Evolutionary conservation across 2,113 vertebrate genomes (phyloP), one percentile per base, ranked within the genome.

Genomic region (Meles meles): DNA sequence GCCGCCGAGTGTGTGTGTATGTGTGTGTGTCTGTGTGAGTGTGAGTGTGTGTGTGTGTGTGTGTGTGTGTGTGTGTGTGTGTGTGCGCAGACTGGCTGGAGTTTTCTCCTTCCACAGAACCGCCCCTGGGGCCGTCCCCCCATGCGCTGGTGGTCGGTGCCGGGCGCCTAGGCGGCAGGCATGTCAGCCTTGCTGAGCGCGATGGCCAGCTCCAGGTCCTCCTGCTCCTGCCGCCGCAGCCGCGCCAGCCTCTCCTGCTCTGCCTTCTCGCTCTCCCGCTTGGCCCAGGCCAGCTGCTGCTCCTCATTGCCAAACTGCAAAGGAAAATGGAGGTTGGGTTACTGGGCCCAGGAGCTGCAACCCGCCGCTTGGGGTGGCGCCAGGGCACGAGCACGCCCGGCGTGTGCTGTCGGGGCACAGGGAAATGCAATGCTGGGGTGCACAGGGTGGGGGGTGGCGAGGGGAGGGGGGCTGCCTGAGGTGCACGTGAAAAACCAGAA

Each of bases 131-230:
- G 59, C 83, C 55, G 88, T 87, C 84, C 84, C 18, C 95, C 95
- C 0, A 21, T 0, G 27, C 14, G 27, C 55, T 9, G 34, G 7
- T 2, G 52, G 20, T 7, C 0, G 3, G n/a, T 0, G 13, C 20
- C 14, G 39, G 21, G 1, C 0, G 0, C 59, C 99, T 99, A 99
- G 61, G 99, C 99, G 34, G 99, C 99, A 7, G 99, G 99, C 99
- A 99, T 99, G 98, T 99, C 99, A 0, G 99, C 99, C 98, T 99
- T 99, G 99, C 99, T 99, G 97, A 99, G 99, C 0, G 99, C 99
- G 65, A 99, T 99, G 98, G 99, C 99, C 98, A 99, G 95, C 98
- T 99, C 99, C 89, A 99, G 99, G 97, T 99, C 99, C 91, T 99
- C 99, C 98, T 99, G 99, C n/a, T 99, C 99, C 98, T 99, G 99